Evolutionary conservation across 2,797 vertebrate genomes (phyloP).

Genomic region (Squalus acanthias): DNA sequence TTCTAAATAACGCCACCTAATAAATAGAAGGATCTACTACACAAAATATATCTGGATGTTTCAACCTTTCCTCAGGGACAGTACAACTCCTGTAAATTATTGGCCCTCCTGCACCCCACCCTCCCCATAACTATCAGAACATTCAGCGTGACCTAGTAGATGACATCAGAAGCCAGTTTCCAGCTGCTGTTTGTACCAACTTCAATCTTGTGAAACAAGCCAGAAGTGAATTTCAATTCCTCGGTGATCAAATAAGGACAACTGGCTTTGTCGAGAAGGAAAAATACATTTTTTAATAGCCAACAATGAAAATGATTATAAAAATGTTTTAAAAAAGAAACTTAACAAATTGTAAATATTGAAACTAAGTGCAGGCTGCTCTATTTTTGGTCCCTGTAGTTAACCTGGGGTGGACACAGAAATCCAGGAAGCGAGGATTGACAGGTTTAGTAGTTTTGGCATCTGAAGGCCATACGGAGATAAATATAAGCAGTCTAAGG

Average conservation of each 20-base stretch:
- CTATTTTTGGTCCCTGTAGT: constrained; percentile 6
- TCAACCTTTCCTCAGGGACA: background rate
- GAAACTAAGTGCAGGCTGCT: no score
- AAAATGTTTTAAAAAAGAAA: no score
- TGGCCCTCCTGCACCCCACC: background rate
- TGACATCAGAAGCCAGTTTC: background rate
- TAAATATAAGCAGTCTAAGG: background rate
- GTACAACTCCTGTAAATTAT: background rate
- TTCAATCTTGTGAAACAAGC: background rate
- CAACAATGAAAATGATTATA: background rate
- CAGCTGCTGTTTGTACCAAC: background rate
- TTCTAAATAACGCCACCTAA: background rate
- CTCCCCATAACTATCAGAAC: no score
- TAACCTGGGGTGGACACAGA: no score
- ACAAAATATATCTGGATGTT: background rate
- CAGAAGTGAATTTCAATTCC: background rate
- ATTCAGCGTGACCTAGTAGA: background rate
- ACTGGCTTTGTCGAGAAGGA: background rate
- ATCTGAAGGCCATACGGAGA: background rate
- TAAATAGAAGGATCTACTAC: background rate
- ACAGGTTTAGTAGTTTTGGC: background rate
- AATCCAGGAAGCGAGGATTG: background rate
- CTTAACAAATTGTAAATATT: background rate
- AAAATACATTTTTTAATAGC: background rate
- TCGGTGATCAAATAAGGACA: background rate